Base-by-base conservation (phyloP, 23 tunicate species). In the Halocynthia roretzi region DNA sequence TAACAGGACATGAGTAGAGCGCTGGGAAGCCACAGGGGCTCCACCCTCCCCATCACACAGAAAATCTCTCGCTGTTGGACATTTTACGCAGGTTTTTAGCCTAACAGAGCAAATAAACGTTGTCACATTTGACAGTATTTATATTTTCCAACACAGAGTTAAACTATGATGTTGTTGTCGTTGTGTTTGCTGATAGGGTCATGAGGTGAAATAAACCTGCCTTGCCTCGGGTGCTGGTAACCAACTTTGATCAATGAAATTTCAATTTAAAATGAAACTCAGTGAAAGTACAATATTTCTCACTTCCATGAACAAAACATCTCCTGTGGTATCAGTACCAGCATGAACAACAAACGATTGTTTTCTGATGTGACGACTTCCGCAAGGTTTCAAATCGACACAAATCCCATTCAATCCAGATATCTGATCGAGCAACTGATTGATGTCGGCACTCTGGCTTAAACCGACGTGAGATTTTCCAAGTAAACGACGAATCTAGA, bases 401-500 rank as follows among this genome's bases (percentile, higher is more conserved):
- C 85, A 66, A 52, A 71, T 81, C 17, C 87, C 99, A 22, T 80
- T 68, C 64, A 86, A 52, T 7, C 62, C 72, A 19, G 72, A 19
- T 12, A 92, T 65, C 40, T 77, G 77, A 51, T 96, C 99, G 7
- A 96, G 83, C 67, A 96, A 61, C 51, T 62, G 8, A 56, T 96
- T 92, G 53, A 96, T 88, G 63, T 96, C 99, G 0, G 87, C 67
- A 67, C 96, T 92, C 67, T 90, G 94, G n/a, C 79, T 48, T 60
- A 96, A 67, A 18, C 99, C 99, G 18, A 96, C 87, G 77, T 96
- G 99, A 40, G 97, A 90, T 67, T 96, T 96, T 51, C 99, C 99
- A 56, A 96, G 73, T 52, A 96, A 61, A 4, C 99, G 88, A 44
- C 99, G 96, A 22, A 92, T 86, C 98, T 91, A 70, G 8, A 70